Conservation (phyloP, 2,888 invertebrate species). For the Sturmia bella region DNA sequence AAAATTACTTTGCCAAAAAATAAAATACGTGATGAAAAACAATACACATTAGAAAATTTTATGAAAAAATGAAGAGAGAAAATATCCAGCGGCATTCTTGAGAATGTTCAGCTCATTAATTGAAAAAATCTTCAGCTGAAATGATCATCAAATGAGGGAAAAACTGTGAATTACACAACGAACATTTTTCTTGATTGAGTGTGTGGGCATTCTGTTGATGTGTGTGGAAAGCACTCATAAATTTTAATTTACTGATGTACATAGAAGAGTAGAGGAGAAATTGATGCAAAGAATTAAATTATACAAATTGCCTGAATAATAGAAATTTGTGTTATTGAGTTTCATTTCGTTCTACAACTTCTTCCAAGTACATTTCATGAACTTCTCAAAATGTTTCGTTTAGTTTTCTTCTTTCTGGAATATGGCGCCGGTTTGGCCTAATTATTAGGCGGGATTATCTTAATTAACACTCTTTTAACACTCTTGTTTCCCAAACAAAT, state of each 20-base stretch:
- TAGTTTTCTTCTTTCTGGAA: conserved; percentile 29
- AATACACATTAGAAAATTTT: no score
- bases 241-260: conserved; percentile 54
- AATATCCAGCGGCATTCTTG: no score
- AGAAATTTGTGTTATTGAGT: neutral
- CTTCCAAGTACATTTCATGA: conserved; percentile 4
- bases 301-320: conserved; percentile 11
- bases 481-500: conserved; percentile 47
- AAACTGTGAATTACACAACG: neutral
- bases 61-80: no score
- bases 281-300: conserved; percentile 38
- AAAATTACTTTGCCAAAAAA: no score
- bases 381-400: conserved; percentile 28
- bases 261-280: conserved; percentile 73
- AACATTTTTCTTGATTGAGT: conserved; percentile 74
- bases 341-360: neutral
- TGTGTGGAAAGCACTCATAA: conserved; percentile 77
- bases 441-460: conserved; percentile 75
- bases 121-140: conserved; percentile 6
- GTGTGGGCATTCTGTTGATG: conserved; percentile 77
- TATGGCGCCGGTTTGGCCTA: conserved; percentile 79
- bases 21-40: no score
- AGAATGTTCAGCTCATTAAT: no score
- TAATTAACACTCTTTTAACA: conserved; percentile 75
- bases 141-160: neutral